These are phyloP conservation scores for Chrysochloris asiatica DNA, from an alignment of 2,113 vertebrate species.

Conservation along the genomic window DNA sequence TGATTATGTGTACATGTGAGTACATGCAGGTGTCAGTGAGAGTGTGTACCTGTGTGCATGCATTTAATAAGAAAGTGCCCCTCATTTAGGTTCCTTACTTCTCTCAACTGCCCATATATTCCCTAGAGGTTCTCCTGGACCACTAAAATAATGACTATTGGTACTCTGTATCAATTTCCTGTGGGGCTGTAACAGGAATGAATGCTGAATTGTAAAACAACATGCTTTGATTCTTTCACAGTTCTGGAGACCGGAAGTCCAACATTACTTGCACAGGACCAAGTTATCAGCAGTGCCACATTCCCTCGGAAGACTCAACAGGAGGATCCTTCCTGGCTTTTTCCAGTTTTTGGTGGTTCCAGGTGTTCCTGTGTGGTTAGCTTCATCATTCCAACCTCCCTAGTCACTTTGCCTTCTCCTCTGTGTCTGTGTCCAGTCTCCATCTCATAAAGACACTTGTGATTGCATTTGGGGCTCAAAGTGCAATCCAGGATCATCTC, in stretches of 20 bases:
- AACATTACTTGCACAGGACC: neutral
- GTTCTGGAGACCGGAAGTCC: neutral
- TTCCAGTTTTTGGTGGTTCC: neutral
- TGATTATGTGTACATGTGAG: neutral
- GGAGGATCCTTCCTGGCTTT: neutral
- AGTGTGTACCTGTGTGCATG: neutral
- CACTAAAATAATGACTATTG: too few relatives aligned
- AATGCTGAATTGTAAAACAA: neutral
- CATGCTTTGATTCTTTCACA: neutral
- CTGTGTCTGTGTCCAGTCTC: neutral
- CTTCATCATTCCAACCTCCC: fast-evolving
- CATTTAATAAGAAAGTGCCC: neutral
- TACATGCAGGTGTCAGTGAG: neutral
- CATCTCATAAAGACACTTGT: neutral
- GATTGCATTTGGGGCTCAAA: neutral
- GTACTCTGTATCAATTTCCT: neutral
- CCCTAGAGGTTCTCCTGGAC: neutral
- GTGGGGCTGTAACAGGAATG: neutral
- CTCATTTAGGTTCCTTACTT: neutral
- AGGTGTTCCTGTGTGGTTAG: neutral
- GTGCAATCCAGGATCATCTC: neutral
- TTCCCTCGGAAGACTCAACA: neutral
- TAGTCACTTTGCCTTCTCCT: neutral
- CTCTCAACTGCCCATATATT: neutral
- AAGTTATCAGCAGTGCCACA: fast-evolving